Conservation (phyloP, 2,797 vertebrate genomes). For the Silurus aristotelis region DNA sequence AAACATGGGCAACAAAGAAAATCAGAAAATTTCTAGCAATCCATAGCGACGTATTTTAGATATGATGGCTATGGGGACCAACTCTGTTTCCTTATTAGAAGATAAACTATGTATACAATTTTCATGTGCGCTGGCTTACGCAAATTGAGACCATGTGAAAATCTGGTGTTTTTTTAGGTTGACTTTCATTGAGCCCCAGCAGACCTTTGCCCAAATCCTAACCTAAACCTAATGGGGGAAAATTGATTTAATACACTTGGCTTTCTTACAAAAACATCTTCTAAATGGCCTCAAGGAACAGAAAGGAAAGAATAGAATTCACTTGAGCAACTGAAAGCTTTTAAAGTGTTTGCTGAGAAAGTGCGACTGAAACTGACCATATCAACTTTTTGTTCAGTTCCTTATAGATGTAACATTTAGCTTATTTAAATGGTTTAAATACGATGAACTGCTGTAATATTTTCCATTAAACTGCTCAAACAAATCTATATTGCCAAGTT, state of each 20-base stretch:
- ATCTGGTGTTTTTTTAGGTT: neutral
- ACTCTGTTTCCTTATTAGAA: neutral
- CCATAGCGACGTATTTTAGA: neutral
- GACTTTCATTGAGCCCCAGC: neutral
- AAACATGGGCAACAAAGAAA: neutral
- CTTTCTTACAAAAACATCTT: neutral
- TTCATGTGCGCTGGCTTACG: neutral
- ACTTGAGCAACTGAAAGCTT: slow-evolving; percentile 12
- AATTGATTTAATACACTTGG: neutral
- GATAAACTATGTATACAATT: neutral
- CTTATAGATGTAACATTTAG: neutral
- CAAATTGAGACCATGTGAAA: neutral
- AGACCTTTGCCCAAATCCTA: neutral
- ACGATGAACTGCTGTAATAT: neutral
- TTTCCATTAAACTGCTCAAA: slow-evolving; percentile 8
- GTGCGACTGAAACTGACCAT: neutral
- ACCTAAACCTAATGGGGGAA: neutral
- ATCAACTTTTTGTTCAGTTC: neutral
- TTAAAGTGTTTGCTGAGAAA: slow-evolving; percentile 15
- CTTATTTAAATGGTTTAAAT: neutral
- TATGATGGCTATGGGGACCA: neutral
- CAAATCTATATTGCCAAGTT: slow-evolving; percentile 4
- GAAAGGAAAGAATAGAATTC: neutral
- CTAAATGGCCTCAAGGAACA: neutral
- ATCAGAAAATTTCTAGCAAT: neutral